Evolutionary conservation across 2,113 vertebrate species (phyloP).

Genomic region (Crocuta crocuta): DNA sequence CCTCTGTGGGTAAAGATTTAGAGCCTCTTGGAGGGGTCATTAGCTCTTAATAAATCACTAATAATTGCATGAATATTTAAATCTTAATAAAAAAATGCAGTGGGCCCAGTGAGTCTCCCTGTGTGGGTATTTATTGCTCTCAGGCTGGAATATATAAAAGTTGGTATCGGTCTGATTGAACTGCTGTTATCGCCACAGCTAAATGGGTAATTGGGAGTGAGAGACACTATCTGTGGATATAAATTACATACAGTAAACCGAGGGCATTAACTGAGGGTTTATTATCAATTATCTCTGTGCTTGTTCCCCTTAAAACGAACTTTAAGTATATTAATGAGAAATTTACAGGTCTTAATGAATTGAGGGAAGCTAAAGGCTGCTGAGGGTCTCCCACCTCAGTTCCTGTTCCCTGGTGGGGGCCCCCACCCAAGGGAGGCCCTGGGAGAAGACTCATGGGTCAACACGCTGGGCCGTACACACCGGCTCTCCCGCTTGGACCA

Average conservation of each 20-base stretch:
- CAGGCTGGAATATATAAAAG: conserved; percentile 76
- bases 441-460: not conserved
- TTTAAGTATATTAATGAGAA: conserved; percentile 82
- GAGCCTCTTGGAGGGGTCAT: conserved; percentile 70
- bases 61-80: conserved; percentile 82
- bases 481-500: not conserved
- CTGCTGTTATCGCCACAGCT: conserved; percentile 65
- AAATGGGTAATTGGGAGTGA: conserved; percentile 77
- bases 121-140: conserved; percentile 75
- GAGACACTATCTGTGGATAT: conserved; percentile 78
- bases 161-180: conserved; percentile 81
- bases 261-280: conserved; percentile 86
- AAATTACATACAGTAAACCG: conserved; percentile 85
- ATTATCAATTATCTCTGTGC: conserved; percentile 87
- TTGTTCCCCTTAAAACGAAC: conserved; percentile 78
- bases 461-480: rapidly evolving
- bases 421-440: not conserved
- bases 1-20: conserved; percentile 70
- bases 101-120: not conserved
- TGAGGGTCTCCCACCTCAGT: rapidly evolving
- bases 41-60: conserved; percentile 77
- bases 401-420: not conserved
- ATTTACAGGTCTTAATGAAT: conserved; percentile 81
- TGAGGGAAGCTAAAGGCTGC: conserved; percentile 43
- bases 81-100: conserved; percentile 71